These are phyloP conservation scores for Percopsis transmontana DNA, from an alignment of 2,113 vertebrate genomes.

Conservation along the genomic window DNA sequence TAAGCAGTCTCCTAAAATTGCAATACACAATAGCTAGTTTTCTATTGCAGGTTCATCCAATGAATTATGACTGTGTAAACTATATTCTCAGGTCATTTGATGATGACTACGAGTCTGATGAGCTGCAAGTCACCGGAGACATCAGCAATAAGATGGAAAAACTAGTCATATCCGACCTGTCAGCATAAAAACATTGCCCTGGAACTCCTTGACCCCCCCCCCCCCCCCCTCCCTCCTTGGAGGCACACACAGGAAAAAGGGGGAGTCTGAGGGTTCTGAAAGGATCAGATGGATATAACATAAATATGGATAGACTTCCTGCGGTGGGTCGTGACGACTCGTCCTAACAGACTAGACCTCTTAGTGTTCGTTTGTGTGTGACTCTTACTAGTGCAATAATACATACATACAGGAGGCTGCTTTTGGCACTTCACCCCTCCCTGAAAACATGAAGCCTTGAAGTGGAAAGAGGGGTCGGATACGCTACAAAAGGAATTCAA, in stretches of 20 bases:
- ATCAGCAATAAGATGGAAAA: slow-evolving; percentile 90
- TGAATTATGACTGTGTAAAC: slow-evolving; percentile 40
- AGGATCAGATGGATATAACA: background rate
- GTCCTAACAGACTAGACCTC: slow-evolving; percentile 13
- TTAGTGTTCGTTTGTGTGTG: slow-evolving; percentile 35
- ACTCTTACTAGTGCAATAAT: slow-evolving; percentile 73
- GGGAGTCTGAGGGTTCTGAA: background rate
- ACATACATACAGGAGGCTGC: slow-evolving; percentile 62
- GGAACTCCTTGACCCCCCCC: slow-evolving; percentile 51
- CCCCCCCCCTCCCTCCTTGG: slow-evolving; percentile 37
- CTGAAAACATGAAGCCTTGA: slow-evolving; percentile 16
- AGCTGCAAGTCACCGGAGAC: slow-evolving; percentile 85
- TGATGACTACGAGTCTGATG: slow-evolving; percentile 93
- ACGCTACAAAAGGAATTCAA: slow-evolving; percentile 38
- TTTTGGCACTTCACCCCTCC: slow-evolving; percentile 25
- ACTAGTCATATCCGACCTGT: slow-evolving; percentile 87
- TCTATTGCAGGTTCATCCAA: background rate
- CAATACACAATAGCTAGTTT: background rate
- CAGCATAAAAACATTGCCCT: slow-evolving; percentile 71
- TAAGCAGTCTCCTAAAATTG: too few species aligned
- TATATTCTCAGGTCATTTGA: slow-evolving; percentile 89
- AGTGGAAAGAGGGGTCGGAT: slow-evolving; percentile 3
- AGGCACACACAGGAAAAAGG: slow-evolving; percentile 41
- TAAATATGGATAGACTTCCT: slow-evolving; percentile 32
- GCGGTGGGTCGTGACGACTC: slow-evolving; percentile 12